phyloP scores from a whole-genome alignment of 2,797 vertebrate genomes.

The Zalophus californianus region DNA sequence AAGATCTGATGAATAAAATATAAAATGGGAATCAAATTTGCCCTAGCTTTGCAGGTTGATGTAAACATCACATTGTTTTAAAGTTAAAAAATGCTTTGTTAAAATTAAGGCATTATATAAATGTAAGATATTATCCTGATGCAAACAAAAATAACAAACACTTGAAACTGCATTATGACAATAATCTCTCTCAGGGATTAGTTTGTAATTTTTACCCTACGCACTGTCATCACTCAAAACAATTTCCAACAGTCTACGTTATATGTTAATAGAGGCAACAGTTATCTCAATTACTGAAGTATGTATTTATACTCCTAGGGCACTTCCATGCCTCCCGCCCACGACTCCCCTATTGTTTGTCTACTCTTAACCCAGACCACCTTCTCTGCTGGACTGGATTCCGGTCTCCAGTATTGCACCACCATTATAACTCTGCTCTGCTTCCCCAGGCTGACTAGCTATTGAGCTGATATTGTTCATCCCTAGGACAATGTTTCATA shows the following conservation, averaged over 20 bases:
- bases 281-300: background rate
- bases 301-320: background rate
- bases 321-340: background rate
- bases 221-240: background rate
- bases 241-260: background rate
- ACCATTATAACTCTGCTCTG: background rate
- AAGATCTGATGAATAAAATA: background rate
- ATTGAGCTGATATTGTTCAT: background rate
- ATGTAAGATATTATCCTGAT: background rate
- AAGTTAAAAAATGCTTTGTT: background rate
- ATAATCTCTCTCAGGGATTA: background rate
- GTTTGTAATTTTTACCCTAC: background rate
- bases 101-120: background rate
- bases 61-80: background rate
- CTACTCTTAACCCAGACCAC: too few relatives aligned
- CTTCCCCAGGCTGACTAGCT: background rate
- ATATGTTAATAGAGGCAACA: background rate
- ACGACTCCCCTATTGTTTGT: fast-evolving
- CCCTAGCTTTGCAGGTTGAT: background rate
- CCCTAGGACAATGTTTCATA: background rate
- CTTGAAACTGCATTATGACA: background rate
- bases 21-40: background rate
- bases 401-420: too few relatives aligned
- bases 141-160: background rate
- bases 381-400: too few relatives aligned